Base-by-base conservation (phyloP, 2,797 vertebrate genomes). In the Microcaecilia unicolor region DNA sequence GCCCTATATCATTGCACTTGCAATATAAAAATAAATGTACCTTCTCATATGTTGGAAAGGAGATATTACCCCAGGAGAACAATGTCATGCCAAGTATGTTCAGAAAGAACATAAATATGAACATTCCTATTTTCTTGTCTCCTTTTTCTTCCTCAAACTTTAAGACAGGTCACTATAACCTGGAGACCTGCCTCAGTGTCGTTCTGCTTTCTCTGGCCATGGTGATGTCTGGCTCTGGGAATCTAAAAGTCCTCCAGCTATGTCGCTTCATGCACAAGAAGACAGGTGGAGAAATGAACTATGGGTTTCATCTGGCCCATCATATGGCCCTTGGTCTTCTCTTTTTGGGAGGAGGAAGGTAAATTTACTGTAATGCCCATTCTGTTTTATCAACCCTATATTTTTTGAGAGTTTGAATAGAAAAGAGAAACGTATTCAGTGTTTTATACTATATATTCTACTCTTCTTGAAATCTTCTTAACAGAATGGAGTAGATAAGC, bases 241-340 rank as follows among this genome's bases (percentile, higher is more conserved):
- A 96, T 65, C 67, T 99, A 24, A 88, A 91, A 18, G 92, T 96
- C 4, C 73, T 98, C 34, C 96, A 98, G 78, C 86, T 99, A 7
- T 99, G 93, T 44, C 89, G 95, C 18, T 98, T 92, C 55, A 80
- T 98, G 63, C 96, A 99, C 74, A 94, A 95, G 67, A 85, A 92
- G 42, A 98, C 91, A 0, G 89, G 92, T 0, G 91, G 90, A 2
- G 96, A 98, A 61, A 97, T 97, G 93, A 99, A 98, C 76, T 99
- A 98, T 0, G 96, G 94, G 25, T 97, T 98, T 55, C 93, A 99
- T 72, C 88, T 98, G 85, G 91, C 95, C 40, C 92, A 97, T 52
- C 96, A 99, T 70, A 98, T 98, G 95, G 89, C 92, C 8, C 67
- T 99, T 51, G 96, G 96, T 3, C 80, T 99, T 32, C 89, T 99